These are phyloP conservation scores for Scomberomorus guttatus DNA, from an alignment of 2,797 vertebrate species.

Conservation along the genomic window DNA sequence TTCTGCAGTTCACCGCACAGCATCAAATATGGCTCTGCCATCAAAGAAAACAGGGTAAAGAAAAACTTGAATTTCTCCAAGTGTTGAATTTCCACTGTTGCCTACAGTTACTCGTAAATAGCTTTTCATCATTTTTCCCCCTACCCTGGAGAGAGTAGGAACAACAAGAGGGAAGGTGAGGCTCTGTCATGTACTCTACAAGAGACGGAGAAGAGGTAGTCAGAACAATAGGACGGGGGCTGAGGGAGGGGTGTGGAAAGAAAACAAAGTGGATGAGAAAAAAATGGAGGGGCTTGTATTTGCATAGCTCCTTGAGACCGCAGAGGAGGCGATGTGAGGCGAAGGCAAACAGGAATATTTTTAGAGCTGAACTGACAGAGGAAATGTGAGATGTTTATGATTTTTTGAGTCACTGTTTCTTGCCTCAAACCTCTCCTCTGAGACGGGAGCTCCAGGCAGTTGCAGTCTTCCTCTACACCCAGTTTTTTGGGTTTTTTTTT, in stretches of 20 bases:
- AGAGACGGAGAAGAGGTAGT: slow-evolving; percentile 60
- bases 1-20: slow-evolving; percentile 38
- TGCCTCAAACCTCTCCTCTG: slow-evolving; percentile 46
- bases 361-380: slow-evolving; percentile 74
- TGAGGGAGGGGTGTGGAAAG: slow-evolving; percentile 37
- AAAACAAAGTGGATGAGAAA: slow-evolving; percentile 60
- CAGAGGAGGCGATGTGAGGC: slow-evolving; percentile 58
- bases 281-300: slow-evolving; percentile 61
- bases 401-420: slow-evolving; percentile 60
- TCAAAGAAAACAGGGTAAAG: slow-evolving; percentile 60
- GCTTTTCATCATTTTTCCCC: slow-evolving; percentile 60
- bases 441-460: slow-evolving; percentile 44
- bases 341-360: slow-evolving; percentile 72
- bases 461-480: background rate
- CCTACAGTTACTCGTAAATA: slow-evolving; percentile 72
- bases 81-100: slow-evolving; percentile 59
- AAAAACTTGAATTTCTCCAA: slow-evolving; percentile 20
- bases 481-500: background rate
- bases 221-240: slow-evolving; percentile 64
- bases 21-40: slow-evolving; percentile 48
- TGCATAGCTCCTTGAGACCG: slow-evolving; percentile 76
- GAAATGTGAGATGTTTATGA: slow-evolving; percentile 78
- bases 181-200: slow-evolving; percentile 65
- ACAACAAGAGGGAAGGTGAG: slow-evolving; percentile 60
- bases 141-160: slow-evolving; percentile 54